phyloP scores from a whole-genome alignment of 2,113 vertebrate genomes.

The Pachypanchax playfairii region DNA sequence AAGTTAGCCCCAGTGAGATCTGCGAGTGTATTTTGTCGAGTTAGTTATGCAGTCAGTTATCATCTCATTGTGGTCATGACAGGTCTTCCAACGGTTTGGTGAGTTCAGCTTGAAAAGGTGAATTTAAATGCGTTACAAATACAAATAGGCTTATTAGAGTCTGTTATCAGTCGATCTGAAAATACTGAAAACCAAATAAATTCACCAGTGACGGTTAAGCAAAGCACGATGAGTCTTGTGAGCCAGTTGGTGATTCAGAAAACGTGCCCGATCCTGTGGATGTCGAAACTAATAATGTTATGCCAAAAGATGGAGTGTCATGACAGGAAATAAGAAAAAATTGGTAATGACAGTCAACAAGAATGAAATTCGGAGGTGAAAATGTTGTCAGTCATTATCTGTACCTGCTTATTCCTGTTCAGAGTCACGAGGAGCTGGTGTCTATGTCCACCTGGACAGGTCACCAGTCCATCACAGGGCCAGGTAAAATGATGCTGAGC shows the following conservation, averaged over 20 bases:
- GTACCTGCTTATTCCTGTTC: no score
- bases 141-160: no score
- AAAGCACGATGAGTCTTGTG: neutral
- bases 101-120: neutral
- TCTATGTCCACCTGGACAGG: no score
- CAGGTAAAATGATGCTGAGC: no score
- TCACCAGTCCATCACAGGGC: no score
- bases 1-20: neutral
- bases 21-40: slow-evolving; percentile 11
- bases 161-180: no score
- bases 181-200: no score
- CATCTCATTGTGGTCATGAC: neutral
- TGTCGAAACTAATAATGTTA: neutral
- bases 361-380: neutral
- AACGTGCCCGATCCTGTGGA: slow-evolving; percentile 28
- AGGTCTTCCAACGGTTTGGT: slow-evolving; percentile 10
- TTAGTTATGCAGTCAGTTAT: neutral
- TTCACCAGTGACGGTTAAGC: slow-evolving; percentile 1
- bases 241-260: slow-evolving; percentile 11
- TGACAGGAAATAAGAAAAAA: neutral
- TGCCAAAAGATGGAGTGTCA: neutral
- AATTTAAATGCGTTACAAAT: no score
- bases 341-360: no score
- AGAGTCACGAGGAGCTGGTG: no score
- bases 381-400: no score